Percentiles rank a stretch among this genome's conserved stretches.
Conservation (phyloP, 2,797 vertebrate species). For the Glossophaga mutica region DNA sequence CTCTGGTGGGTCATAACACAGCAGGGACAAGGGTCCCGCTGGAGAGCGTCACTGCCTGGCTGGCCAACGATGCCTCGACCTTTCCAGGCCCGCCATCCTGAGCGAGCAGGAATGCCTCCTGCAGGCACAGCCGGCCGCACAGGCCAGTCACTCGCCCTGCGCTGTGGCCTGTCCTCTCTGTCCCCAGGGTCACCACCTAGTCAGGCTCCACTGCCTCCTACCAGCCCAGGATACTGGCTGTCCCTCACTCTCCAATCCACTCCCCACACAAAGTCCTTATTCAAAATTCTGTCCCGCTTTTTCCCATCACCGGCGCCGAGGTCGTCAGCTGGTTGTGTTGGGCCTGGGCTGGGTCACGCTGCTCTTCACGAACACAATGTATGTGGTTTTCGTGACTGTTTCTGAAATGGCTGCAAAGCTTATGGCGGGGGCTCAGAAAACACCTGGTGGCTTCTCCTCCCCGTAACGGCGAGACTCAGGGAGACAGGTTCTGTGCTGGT, state of each 20-base stretch:
- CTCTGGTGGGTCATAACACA: background rate
- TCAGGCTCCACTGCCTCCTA: background rate
- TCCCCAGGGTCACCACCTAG: background rate
- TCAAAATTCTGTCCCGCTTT: background rate
- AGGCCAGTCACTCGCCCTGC: background rate
- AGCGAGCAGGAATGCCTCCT: background rate
- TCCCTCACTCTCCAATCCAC: background rate
- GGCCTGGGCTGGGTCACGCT: background rate
- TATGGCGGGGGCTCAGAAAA: background rate
- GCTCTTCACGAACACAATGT: background rate
- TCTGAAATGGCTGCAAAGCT: background rate
- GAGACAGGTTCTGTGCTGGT: background rate
- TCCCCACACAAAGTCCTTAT: background rate
- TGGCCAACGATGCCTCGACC: background rate
- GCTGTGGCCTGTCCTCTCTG: background rate
- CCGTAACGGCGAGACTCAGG: accelerated
- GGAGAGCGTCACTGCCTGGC: background rate
- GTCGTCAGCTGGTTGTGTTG: background rate
- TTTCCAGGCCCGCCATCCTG: accelerated
- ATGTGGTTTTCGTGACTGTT: background rate
- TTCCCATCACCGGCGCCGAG: background rate
- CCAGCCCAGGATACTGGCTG: background rate
- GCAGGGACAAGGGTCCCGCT: background rate
- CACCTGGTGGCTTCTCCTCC: background rate
- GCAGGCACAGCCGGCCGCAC: background rate